phyloP scores from a whole-genome alignment of 1,140 invertebrate genomes.

The Anoplophora glabripennis region DNA sequence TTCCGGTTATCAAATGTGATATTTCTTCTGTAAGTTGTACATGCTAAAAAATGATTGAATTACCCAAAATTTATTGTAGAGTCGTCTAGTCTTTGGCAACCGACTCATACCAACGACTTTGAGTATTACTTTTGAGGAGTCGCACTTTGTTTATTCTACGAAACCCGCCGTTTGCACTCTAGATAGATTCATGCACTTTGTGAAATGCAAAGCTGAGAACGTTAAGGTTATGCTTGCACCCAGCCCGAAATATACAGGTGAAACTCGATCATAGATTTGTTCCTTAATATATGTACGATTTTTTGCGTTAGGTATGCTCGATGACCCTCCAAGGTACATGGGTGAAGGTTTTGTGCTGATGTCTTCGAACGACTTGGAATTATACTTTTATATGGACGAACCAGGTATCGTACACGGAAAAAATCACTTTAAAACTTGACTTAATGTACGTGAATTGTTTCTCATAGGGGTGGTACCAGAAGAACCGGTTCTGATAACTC shows the following conservation, averaged over 20 bases:
- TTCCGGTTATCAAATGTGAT: slow-evolving; percentile 95
- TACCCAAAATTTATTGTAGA: slow-evolving; percentile 54
- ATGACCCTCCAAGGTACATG: slow-evolving; percentile 96
- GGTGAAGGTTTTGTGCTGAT: slow-evolving; percentile 97
- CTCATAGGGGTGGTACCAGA: slow-evolving; percentile 74
- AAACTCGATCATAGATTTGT: not conserved
- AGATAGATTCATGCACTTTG: slow-evolving; percentile 95
- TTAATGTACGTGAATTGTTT: not conserved
- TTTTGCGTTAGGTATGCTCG: slow-evolving; percentile 63
- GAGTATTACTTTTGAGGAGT: slow-evolving; percentile 90
- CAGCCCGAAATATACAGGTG: slow-evolving; percentile 85
- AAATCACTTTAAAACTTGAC: not conserved
- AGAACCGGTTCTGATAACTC: slow-evolving; percentile 82
- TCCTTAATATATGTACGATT: not conserved
- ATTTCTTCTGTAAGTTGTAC: slow-evolving; percentile 68
- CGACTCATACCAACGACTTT: slow-evolving; percentile 89
- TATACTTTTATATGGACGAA: slow-evolving; percentile 97
- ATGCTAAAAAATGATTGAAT: not conserved
- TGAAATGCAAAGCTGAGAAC: slow-evolving; percentile 93
- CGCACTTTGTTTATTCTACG: slow-evolving; percentile 92
- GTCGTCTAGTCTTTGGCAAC: slow-evolving; percentile 95
- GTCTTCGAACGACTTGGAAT: slow-evolving; percentile 90
- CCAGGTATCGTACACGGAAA: slow-evolving; percentile 56
- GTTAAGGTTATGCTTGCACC: slow-evolving; percentile 83
- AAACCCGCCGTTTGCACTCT: slow-evolving; percentile 89